Evolutionary conservation across 2,113 vertebrate genomes (phyloP).

Genomic region (Silurus meridionalis): DNA sequence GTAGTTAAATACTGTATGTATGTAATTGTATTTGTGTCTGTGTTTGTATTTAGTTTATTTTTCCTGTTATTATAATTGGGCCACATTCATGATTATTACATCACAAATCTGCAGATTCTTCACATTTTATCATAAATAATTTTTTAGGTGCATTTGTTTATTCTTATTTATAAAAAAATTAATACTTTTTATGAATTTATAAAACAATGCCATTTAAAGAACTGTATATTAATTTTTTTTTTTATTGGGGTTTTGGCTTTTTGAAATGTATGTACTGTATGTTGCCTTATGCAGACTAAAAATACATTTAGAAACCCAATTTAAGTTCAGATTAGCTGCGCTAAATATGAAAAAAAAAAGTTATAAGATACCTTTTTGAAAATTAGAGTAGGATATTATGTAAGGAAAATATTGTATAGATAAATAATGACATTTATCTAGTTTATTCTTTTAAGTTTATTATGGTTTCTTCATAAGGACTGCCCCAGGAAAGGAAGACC

Average conservation of each 20-base stretch:
- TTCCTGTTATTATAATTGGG: no score
- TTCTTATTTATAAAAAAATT: background rate
- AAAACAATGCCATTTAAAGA: background rate
- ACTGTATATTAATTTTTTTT: background rate
- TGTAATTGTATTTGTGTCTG: no score
- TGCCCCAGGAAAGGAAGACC: no score
- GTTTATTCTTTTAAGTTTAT: no score
- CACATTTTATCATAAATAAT: background rate
- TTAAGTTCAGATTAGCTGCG: background rate
- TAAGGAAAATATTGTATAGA: background rate
- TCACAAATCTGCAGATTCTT: background rate
- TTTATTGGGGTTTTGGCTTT: background rate
- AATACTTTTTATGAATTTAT: background rate
- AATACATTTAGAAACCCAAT: background rate
- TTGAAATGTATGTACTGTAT: background rate
- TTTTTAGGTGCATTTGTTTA: background rate
- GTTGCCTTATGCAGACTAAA: background rate
- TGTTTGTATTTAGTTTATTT: no score
- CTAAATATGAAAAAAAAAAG: background rate
- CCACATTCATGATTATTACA: background rate
- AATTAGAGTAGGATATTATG: background rate
- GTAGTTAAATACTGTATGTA: no score
- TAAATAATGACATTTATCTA: background rate
- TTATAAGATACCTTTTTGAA: background rate
- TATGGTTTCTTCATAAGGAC: no score